These are phyloP conservation scores for Clarias laeviceps DNA, from an alignment of 2,797 vertebrate species.

Conservation along the genomic window DNA sequence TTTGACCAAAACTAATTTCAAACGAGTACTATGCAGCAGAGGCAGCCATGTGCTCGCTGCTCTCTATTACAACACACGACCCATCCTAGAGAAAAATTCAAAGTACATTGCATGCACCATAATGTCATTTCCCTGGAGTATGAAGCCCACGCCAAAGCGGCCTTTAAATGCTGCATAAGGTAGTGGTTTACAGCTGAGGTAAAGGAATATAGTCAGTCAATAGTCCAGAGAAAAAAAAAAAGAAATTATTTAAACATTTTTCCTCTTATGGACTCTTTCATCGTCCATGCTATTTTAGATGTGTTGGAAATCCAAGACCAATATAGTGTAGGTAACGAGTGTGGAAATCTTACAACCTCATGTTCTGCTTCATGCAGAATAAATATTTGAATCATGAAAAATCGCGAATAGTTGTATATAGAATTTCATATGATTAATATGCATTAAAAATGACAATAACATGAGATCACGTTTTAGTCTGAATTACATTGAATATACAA, in stretches of 20 bases:
- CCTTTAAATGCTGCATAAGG: neutral
- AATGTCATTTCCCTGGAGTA: conserved; percentile 14
- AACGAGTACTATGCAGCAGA: conserved; percentile 17
- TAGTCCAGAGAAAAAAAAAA: neutral
- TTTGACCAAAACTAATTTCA: conserved; percentile 41
- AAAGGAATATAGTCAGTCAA: neutral
- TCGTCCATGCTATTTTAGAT: neutral
- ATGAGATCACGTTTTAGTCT: neutral
- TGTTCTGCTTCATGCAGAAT: neutral
- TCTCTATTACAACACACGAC: conserved; percentile 9
- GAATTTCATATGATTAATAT: neutral
- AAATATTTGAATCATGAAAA: neutral
- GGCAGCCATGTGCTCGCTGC: conserved; percentile 23
- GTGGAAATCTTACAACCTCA: neutral
- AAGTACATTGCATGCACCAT: conserved; percentile 5
- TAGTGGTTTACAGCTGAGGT: neutral
- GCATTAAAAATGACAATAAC: neutral
- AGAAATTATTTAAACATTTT: neutral
- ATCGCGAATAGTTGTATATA: neutral
- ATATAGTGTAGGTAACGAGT: neutral
- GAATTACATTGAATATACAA: neutral
- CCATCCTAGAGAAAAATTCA: neutral
- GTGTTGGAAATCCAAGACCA: neutral
- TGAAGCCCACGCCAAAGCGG: neutral
- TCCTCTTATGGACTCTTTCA: neutral